These are phyloP conservation scores for Electrona antarctica DNA, from an alignment of 2,113 vertebrate genomes.

Conservation along the genomic window DNA sequence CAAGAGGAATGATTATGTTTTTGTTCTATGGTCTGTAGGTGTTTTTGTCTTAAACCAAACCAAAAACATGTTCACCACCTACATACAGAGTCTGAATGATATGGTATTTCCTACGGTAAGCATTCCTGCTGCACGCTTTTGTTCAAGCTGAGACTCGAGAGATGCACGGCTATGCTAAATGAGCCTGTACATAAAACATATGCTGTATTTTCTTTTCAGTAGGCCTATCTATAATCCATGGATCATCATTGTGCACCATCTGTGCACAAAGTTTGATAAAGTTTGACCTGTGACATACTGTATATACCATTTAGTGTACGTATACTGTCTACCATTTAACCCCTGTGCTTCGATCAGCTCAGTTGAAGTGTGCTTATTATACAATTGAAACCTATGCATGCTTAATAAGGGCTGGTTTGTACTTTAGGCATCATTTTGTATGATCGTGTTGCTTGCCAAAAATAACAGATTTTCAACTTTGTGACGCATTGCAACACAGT, in stretches of 20 bases:
- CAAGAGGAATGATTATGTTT: slow-evolving; percentile 66
- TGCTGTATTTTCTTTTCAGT: background rate
- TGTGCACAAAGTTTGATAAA: no score
- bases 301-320: background rate
- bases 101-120: slow-evolving; percentile 79
- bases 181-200: background rate
- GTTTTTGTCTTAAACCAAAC: slow-evolving; percentile 66
- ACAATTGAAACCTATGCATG: slow-evolving; percentile 44
- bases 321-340: no score
- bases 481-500: background rate
- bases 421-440: no score
- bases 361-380: slow-evolving; percentile 7
- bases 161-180: slow-evolving; percentile 67
- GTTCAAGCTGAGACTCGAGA: slow-evolving; percentile 46
- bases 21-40: slow-evolving; percentile 75
- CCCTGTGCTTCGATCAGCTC: background rate
- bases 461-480: background rate
- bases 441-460: no score
- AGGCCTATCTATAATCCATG: background rate
- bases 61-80: slow-evolving; percentile 77
- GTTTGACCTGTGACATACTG: background rate
- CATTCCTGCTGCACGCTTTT: slow-evolving; percentile 66
- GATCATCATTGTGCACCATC: no score
- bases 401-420: background rate
- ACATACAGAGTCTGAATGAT: slow-evolving; percentile 81